A percentile compares a stretch with the other conserved stretches of the same genome.
Conservation (phyloP, 1,140 invertebrate species). For the Atopsyche davidsoni region DNA sequence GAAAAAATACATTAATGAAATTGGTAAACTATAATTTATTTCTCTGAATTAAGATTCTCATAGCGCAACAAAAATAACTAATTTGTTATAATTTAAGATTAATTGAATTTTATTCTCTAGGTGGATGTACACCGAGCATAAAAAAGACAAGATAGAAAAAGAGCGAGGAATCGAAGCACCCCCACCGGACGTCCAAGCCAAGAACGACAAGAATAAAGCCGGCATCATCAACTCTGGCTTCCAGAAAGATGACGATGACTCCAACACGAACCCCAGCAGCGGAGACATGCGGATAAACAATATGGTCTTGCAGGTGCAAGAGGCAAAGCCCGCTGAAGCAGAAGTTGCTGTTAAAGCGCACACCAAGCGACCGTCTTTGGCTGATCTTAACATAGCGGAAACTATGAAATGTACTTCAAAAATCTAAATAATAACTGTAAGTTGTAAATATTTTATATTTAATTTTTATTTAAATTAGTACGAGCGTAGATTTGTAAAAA, state of each 20-base stretch:
- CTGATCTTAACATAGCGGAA: slow-evolving; percentile 26
- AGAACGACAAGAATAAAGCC: slow-evolving; percentile 6
- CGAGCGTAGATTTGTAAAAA: background rate
- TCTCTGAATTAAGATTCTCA: no score
- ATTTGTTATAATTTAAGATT: no score
- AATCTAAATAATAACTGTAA: slow-evolving; percentile 15
- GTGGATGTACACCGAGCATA: slow-evolving; percentile 55
- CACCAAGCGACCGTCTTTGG: slow-evolving; percentile 20
- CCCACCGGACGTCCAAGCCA: background rate
- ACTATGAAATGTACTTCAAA: slow-evolving; percentile 30
- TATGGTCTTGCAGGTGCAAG: slow-evolving; percentile 8
- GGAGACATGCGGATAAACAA: slow-evolving; percentile 22
- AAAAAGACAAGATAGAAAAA: slow-evolving; percentile 37
- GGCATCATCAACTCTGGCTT: slow-evolving; percentile 27
- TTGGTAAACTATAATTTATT: background rate
- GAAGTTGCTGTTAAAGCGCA: slow-evolving; percentile 6
- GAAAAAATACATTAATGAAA: slow-evolving; percentile 6
- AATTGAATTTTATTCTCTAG: slow-evolving; percentile 34
- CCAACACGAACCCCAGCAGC: background rate
- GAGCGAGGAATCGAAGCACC: slow-evolving; percentile 10
- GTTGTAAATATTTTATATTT: slow-evolving; percentile 1
- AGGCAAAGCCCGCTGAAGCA: background rate
- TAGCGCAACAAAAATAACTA: no score
- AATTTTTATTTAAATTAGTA: slow-evolving; percentile 6
- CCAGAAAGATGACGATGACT: slow-evolving; percentile 26